phyloP scores from a whole-genome alignment of 2,797 vertebrate species.

The Siniperca obscura region DNA sequence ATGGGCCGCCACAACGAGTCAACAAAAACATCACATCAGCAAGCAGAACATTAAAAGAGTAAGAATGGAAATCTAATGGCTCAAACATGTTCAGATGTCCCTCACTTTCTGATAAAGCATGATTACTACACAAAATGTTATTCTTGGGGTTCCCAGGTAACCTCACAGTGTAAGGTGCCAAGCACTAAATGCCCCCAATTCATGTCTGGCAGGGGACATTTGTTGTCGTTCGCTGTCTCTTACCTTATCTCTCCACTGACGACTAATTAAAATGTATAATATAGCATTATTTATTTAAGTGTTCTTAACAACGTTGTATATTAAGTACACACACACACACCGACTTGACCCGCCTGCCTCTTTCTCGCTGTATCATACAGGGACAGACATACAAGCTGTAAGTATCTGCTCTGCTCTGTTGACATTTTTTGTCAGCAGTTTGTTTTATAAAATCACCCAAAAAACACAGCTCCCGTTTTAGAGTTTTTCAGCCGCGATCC shows the following conservation, averaged over 20 bases:
- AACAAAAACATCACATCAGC: slow-evolving; percentile 4
- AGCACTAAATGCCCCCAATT: background rate
- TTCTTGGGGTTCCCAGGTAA: background rate
- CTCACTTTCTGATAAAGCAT: background rate
- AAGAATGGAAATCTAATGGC: background rate
- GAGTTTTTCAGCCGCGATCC: no score
- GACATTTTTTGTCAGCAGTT: no score
- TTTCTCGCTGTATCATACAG: no score
- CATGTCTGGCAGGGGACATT: background rate
- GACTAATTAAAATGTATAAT: background rate
- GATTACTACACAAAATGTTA: background rate
- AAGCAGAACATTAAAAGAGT: background rate
- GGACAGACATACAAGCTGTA: no score
- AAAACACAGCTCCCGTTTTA: no score
- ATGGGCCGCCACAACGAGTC: background rate
- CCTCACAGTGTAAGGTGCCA: background rate
- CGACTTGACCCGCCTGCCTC: no score
- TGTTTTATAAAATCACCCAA: no score
- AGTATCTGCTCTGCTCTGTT: no score
- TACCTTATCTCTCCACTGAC: background rate
- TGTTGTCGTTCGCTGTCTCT: background rate
- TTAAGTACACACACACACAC: no score
- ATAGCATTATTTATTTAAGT: no score
- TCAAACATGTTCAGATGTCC: background rate
- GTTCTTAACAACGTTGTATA: no score